Conservation (phyloP, 2,797 vertebrate genomes). For the Rallus crepitans region DNA sequence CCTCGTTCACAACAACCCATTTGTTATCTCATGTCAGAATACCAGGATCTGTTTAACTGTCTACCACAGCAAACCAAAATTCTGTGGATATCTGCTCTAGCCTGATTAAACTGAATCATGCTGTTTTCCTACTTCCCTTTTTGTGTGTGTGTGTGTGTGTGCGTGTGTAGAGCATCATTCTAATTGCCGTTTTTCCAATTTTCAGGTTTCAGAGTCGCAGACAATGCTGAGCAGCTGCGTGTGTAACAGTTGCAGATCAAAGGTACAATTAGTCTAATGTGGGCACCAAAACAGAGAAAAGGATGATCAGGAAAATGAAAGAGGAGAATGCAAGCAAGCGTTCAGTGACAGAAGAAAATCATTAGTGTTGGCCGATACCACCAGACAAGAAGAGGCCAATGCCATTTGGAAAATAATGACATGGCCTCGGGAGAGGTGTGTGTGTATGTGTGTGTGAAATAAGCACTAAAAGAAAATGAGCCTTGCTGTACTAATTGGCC, state of each 20-base stretch:
- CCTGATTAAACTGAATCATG: not conserved
- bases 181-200: slow-evolving; percentile 42
- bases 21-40: not conserved
- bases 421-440: slow-evolving; percentile 60
- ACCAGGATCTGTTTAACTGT: not conserved
- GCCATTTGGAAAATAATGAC: slow-evolving; percentile 66
- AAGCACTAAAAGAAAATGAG: slow-evolving; percentile 69
- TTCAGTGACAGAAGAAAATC: slow-evolving; percentile 36
- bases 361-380: slow-evolving; percentile 42
- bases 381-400: slow-evolving; percentile 40
- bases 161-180: not conserved
- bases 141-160: too few relatives aligned
- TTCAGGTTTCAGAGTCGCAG: slow-evolving; percentile 2
- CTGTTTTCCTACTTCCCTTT: not conserved
- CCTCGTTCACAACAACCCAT: not conserved
- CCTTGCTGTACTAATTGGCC: slow-evolving; percentile 59
- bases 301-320: slow-evolving; percentile 58
- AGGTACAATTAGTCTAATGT: slow-evolving; percentile 59
- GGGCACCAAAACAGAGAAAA: slow-evolving; percentile 56
- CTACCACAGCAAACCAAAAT: not conserved
- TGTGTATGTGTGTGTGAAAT: slow-evolving; percentile 46
- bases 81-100: not conserved
- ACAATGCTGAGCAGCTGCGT: slow-evolving; percentile 41
- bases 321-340: slow-evolving; percentile 24
- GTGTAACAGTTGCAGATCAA: slow-evolving; percentile 50